Conservation (phyloP, 2,797 vertebrate genomes). For the Melopsittacus undulatus region DNA sequence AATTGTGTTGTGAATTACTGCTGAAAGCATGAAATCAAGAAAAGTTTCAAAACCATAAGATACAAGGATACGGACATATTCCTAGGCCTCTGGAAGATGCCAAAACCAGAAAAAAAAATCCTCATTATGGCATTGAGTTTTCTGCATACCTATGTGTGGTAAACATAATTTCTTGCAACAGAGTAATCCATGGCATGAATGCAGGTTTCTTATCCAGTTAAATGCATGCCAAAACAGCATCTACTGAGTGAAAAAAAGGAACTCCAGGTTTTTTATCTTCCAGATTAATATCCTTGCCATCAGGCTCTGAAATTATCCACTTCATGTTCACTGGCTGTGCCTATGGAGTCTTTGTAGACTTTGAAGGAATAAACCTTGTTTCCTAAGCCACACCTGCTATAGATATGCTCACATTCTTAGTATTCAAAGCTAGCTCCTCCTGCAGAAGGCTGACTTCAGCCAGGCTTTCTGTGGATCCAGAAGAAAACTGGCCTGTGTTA, state of each 20-base stretch:
- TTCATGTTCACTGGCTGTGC: background rate
- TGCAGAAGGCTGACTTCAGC: background rate
- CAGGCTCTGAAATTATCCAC: background rate
- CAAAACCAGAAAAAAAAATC: background rate
- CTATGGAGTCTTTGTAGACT: background rate
- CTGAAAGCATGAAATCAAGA: background rate
- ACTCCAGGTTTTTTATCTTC: background rate
- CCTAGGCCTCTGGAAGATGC: background rate
- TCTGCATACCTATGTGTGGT: background rate
- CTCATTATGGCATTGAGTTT: background rate
- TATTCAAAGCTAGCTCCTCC: background rate
- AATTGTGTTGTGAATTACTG: background rate
- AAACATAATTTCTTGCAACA: background rate
- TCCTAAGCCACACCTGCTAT: background rate
- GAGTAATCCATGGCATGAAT: background rate
- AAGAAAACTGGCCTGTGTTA: background rate
- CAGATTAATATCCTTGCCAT: background rate
- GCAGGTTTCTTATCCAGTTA: background rate
- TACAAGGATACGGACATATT: background rate
- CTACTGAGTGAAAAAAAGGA: background rate
- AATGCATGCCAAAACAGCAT: background rate
- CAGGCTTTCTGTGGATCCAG: accelerated
- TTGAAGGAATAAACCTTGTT: background rate
- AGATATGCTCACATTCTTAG: background rate
- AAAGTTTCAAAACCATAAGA: background rate